These are phyloP conservation scores for Agonopterix heracliana DNA, from an alignment of 2,888 invertebrate genomes.

Conservation along the genomic window DNA sequence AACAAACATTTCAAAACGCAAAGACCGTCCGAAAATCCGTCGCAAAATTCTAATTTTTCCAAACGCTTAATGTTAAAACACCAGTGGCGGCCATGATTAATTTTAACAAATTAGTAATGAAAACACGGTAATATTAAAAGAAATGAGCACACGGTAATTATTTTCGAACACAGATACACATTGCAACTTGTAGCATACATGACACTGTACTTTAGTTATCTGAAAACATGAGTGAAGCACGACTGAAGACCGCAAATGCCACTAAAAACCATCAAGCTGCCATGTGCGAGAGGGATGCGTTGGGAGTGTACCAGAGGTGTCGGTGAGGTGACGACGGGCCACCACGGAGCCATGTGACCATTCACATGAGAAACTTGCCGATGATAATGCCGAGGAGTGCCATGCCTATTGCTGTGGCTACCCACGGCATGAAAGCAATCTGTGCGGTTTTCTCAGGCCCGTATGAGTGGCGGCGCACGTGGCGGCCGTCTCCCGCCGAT, in stretches of 20 bases:
- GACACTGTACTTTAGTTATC: not conserved
- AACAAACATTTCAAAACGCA: no score
- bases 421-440: constrained; percentile 77
- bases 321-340: constrained; percentile 43
- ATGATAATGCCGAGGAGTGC: constrained; percentile 84
- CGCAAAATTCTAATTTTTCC: no score
- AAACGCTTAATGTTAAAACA: no score
- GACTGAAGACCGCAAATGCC: constrained; percentile 6
- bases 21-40: no score
- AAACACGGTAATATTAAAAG: no score
- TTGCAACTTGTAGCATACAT: not conserved
- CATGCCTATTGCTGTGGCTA: constrained; percentile 80
- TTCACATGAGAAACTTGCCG: constrained; percentile 90
- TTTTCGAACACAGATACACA: no score
- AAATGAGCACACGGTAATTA: not conserved
- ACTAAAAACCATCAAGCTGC: constrained; percentile 25
- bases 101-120: no score
- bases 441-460: constrained; percentile 77
- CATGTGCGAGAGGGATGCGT: constrained; percentile 40
- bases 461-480: constrained; percentile 56
- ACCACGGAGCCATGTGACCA: constrained; percentile 42
- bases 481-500: constrained; percentile 49
- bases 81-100: no score
- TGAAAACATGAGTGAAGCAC: constrained; percentile 4
- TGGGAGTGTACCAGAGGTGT: constrained; percentile 52